phyloP scores from a whole-genome alignment of 2,888 invertebrate species.

The Malthinus flaveolus region DNA sequence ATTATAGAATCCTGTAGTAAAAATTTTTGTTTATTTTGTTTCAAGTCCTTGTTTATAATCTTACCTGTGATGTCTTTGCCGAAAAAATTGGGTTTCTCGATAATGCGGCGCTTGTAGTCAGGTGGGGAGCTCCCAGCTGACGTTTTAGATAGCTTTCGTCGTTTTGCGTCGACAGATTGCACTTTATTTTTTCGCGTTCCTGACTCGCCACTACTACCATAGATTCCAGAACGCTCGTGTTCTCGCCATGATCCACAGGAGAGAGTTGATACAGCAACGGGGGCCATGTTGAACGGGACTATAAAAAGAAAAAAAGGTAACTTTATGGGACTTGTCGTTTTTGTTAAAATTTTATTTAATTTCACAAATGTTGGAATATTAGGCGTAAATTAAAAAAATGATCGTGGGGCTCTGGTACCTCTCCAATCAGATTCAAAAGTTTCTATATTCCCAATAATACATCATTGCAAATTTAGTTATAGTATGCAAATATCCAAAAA shows the following conservation, averaged over 20 bases:
- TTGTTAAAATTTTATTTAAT: no score
- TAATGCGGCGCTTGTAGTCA: not conserved
- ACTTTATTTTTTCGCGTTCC: slow-evolving; percentile 6
- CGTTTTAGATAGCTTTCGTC: slow-evolving; percentile 1
- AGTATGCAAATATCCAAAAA: no score
- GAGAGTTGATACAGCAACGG: slow-evolving; percentile 44
- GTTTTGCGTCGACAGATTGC: slow-evolving; percentile 7
- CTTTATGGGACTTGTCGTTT: not conserved
- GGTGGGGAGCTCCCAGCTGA: slow-evolving; percentile 6
- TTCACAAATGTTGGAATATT: no score
- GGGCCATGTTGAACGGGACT: slow-evolving; percentile 50
- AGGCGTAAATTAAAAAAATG: no score
- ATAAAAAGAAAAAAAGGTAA: slow-evolving; percentile 27
- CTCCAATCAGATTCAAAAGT: no score
- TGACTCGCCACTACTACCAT: slow-evolving; percentile 5
- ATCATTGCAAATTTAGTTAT: no score
- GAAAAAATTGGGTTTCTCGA: not conserved
- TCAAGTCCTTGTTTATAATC: no score
- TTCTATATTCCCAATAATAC: no score
- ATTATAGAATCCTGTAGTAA: slow-evolving; percentile 5
- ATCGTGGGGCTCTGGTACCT: no score
- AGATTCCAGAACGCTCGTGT: slow-evolving; percentile 32
- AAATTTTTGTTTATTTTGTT: no score
- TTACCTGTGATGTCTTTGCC: not conserved
- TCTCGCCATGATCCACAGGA: slow-evolving; percentile 57